Evolutionary conservation across 2,113 vertebrate genomes (phyloP).

Genomic region (Condylura cristata): DNA sequence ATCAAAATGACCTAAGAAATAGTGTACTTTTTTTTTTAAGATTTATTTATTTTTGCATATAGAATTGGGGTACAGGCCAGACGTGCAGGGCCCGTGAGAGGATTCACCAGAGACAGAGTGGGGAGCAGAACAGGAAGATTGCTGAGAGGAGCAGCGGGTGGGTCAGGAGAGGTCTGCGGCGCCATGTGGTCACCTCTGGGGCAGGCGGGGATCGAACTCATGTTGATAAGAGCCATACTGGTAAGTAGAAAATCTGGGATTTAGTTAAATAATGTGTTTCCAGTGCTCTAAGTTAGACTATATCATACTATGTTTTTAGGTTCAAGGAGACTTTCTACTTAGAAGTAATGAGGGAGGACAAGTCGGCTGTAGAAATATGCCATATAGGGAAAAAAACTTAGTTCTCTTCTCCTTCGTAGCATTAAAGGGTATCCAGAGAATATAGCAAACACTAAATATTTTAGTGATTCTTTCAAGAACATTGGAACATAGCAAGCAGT

Average conservation of each 20-base stretch:
- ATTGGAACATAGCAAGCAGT: not conserved
- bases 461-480: not conserved
- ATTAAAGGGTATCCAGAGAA: not conserved
- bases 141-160: no score
- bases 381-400: not conserved
- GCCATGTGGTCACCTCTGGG: no score
- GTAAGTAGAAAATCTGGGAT: not conserved
- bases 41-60: no score
- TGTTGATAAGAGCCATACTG: not conserved
- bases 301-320: not conserved
- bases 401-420: not conserved
- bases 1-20: not conserved
- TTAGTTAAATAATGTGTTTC: not conserved
- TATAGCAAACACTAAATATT: not conserved
- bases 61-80: no score
- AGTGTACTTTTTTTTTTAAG: no score
- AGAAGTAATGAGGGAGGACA: not conserved
- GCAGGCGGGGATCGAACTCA: no score
- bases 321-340: not conserved
- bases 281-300: not conserved
- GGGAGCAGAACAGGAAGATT: no score
- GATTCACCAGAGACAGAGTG: no score
- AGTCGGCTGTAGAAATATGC: no score
- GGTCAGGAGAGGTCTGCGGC: no score
- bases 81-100: no score